Percentiles rank a stretch among this genome's conserved stretches.
Evolutionary conservation across 2,888 invertebrate genomes (phyloP).

Genomic region (Erebia ligea): DNA sequence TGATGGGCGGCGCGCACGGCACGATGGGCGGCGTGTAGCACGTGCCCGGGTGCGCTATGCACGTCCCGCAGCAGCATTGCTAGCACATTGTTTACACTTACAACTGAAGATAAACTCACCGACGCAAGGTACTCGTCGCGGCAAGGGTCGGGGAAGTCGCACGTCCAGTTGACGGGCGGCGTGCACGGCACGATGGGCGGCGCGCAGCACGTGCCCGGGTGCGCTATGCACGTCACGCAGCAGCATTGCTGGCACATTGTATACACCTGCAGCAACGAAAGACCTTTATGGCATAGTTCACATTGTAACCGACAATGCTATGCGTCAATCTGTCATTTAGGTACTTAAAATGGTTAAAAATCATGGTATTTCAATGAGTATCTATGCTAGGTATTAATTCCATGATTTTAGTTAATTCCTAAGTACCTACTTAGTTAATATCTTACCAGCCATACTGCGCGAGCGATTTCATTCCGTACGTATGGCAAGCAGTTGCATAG

Average conservation of each 20-base stretch:
- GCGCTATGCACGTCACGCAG: constrained; percentile 54
- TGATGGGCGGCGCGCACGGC: constrained; percentile 67
- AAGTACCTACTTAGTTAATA: not conserved
- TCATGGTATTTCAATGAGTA: no score
- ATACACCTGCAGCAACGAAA: constrained; percentile 62
- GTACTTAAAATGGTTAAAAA: no score
- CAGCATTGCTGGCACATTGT: constrained; percentile 70
- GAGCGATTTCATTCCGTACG: constrained; percentile 67
- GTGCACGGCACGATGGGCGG: constrained; percentile 61
- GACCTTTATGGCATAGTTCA: no score
- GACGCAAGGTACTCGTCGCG: constrained; percentile 72
- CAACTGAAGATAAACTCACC: constrained; percentile 49
- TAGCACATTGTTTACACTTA: constrained; percentile 60
- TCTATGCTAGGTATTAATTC: no score
- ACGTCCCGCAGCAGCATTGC: constrained; percentile 57
- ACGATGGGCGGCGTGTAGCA: constrained; percentile 57
- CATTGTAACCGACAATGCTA: no score
- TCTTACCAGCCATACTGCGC: constrained; percentile 72
- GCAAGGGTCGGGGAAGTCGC: constrained; percentile 63
- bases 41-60: constrained; percentile 57
- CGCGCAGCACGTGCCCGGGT: constrained; percentile 60
- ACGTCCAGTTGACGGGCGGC: constrained; percentile 69
- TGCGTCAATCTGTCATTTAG: no score
- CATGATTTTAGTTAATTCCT: no score
- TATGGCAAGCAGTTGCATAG: constrained; percentile 65